Percentiles rank a stretch among this genome's conserved stretches.
Conservation (phyloP, 30 jellyfish, hydroid and myxozoan species). For the Morbakka virulenta region DNA sequence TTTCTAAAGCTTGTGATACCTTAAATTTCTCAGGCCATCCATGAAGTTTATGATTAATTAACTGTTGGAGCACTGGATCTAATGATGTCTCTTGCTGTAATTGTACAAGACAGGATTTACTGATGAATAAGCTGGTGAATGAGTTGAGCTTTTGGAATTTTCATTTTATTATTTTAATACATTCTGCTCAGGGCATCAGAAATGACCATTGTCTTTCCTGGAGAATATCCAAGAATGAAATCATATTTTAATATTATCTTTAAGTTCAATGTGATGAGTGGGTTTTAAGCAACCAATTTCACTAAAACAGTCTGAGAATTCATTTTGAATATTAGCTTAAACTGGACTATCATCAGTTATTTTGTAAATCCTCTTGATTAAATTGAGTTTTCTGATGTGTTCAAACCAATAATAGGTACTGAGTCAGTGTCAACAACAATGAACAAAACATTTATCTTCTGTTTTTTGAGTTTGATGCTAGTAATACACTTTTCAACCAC, state of each 20-base stretch:
- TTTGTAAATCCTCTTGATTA: no score
- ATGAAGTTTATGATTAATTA: constrained; percentile 5
- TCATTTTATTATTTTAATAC: constrained; percentile 23
- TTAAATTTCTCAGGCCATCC: constrained; percentile 28
- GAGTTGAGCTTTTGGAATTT: constrained; percentile 30
- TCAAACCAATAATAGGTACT: no score
- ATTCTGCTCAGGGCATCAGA: constrained; percentile 62
- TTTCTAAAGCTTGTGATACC: constrained; percentile 3
- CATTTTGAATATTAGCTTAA: no score
- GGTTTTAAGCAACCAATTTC: constrained; percentile 24
- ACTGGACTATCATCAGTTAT: no score
- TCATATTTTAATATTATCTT: constrained; percentile 41
- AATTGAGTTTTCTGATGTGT: no score
- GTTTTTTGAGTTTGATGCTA: no score
- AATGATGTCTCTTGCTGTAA: constrained; percentile 16
- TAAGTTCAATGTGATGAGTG: constrained; percentile 35
- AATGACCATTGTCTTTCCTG: no score
- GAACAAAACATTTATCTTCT: no score
- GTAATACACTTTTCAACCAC: no score
- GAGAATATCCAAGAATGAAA: constrained; percentile 37
- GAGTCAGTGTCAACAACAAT: constrained; percentile 32
- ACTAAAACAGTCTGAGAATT: no score
- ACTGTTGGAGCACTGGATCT: no score
- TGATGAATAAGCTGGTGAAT: constrained; percentile 16
- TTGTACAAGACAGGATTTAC: constrained; percentile 20